Evolutionary conservation across 2,113 vertebrate genomes (phyloP).

Genomic region (Thryonomys swinderianus): DNA sequence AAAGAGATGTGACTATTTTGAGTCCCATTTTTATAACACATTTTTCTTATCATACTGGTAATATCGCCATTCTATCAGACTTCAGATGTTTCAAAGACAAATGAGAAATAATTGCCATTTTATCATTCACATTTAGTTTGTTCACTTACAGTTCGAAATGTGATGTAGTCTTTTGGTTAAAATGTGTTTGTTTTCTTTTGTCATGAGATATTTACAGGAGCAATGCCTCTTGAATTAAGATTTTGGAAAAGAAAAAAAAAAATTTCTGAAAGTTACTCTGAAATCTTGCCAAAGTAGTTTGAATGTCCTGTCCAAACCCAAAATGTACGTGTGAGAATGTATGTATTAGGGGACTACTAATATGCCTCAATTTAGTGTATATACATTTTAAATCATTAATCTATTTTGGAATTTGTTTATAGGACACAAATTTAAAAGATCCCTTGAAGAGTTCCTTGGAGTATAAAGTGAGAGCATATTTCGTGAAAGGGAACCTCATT

Average conservation of each 20-base stretch:
- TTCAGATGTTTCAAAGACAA: neutral
- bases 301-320: neutral
- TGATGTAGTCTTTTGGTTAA: neutral
- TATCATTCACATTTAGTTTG: neutral
- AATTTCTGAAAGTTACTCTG: neutral
- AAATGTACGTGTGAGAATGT: neutral
- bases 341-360: neutral
- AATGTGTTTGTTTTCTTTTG: neutral
- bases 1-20: neutral
- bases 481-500: neutral
- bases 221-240: neutral
- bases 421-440: neutral
- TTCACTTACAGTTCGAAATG: neutral
- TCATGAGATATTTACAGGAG: neutral
- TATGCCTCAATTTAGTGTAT: neutral
- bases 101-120: neutral
- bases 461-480: neutral
- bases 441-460: neutral
- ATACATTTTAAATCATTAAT: neutral
- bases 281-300: neutral
- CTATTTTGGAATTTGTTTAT: neutral
- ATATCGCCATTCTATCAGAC: neutral
- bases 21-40: neutral
- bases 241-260: neutral
- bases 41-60: neutral